phyloP scores from a whole-genome alignment of 2,113 vertebrate genomes.

The Prunella himalayana region DNA sequence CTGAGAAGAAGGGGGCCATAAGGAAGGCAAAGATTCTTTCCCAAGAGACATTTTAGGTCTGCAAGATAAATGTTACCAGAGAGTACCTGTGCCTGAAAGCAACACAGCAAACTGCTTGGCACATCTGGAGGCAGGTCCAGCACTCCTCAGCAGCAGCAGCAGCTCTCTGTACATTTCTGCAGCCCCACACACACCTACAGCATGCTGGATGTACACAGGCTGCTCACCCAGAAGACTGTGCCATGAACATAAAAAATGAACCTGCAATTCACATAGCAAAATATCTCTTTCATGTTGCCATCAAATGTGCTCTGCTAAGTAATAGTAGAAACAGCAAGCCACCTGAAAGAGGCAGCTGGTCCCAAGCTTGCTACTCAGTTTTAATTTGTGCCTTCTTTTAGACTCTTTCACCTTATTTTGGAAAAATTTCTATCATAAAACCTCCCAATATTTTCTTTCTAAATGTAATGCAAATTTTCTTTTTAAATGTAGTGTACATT shows the following conservation, averaged over 20 bases:
- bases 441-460: not conserved
- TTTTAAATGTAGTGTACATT: not conserved
- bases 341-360: not conserved
- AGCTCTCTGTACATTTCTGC: not conserved
- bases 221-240: not conserved
- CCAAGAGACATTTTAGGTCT: not conserved
- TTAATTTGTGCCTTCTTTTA: not conserved
- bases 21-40: not conserved
- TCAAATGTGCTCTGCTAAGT: not conserved
- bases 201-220: rapidly evolving
- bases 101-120: not conserved
- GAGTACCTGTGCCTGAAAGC: not conserved
- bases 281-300: not conserved
- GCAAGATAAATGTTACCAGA: not conserved
- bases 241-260: not conserved
- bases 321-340: not conserved
- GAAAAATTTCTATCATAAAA: not conserved
- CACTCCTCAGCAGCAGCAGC: not conserved
- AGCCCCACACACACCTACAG: not conserved
- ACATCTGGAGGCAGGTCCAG: rapidly evolving
- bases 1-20: not conserved
- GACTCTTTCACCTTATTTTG: not conserved
- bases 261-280: not conserved
- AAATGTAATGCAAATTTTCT: not conserved
- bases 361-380: not conserved